Base-by-base conservation (phyloP, 2,113 vertebrate species). In the Telmatochromis sp. region DNA sequence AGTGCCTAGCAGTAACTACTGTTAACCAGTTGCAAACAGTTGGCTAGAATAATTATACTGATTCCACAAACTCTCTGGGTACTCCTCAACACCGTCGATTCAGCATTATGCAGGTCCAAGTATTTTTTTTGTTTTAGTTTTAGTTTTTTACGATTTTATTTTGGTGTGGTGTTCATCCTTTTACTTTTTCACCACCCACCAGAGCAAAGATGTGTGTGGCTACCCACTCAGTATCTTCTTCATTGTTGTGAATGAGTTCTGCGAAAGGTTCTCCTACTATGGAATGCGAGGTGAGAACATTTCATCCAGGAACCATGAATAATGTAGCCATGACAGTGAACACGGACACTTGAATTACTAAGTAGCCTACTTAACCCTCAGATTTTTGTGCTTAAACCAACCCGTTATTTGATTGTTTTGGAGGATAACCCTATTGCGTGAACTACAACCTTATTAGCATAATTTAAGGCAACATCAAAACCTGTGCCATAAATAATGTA, bases 231-330 rank as follows among this genome's bases (percentile, higher is more conserved):
- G 98, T 94, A 98, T 99, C 92, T 98, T 98, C 96, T 99, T 99
- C 95, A 99, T 99, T 1, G 91, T 99, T 85, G 65, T 98, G 89
- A 99, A 98, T 92, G 98, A 99, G 93, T 99, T 99, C 96, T 99
- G 98, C 1, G 98, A 99, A 93, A 95, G 98, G 17, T 99, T 99
- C 93, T 99, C 99, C 95, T 99, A 99, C 96, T 99, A 99, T 99
- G 98, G 98, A 92, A 99, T 99, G 98, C 95, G 96, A 97, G 98
- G 98, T 99, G 96, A 96, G 11, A 85, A 80, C 13, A 23, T 78
- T 57, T 51, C 3, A n/a, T 83, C 21, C n/a, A 21, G 5, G 6
- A 28, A 73, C 14, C 17, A 42, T 58, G 10, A 23, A 21, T 14
- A 12, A 31, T 75, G 33, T 82, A 42, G 51, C 21, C 28, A 58